Evolutionary conservation across 2,888 invertebrate species (phyloP), one percentile per base, ranked within the genome.

Genomic region (Campoplex nolae): DNA sequence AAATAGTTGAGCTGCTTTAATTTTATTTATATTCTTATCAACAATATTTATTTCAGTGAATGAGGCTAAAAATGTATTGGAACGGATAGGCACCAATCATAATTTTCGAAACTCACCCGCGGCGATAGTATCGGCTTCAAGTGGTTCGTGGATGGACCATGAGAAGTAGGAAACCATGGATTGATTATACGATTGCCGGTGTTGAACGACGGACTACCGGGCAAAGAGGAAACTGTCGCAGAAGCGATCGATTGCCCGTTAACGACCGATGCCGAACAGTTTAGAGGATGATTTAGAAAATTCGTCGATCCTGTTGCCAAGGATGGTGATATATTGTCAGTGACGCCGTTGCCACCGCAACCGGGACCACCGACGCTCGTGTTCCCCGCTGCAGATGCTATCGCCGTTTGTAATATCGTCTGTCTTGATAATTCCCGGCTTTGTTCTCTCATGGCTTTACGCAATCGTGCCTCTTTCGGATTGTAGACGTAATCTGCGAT

Each of bases 401-500:
- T 92, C 88, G 93, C 91, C 82, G 89, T 92, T 84, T 93, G 93
- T 67, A 93, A 89, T 84, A 94, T 92, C 87, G 93, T 93, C 85
- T 93, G 93, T 81, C 94, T 91, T 77, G 94, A 93, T 80, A 93
- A 89, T 89, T 94, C 93, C 51, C 94, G 92, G 76, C 90, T 93
- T 86, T 94, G 94, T 90, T 95, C 95, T 89, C 96, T 95, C 95
- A 96, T 95, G 75, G 96, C 96, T 92, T 96, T 96, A 84, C 96
- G 95, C 92, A 96, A 94, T 85, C 96, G 94, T 70, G 96, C 96
- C 93, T 96, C 96, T 90, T 96, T 96, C 65, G 96, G 96, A 92
- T 96, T 96, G 94, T 96, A 96, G 84, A 96, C 96, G 93, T 96
- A 96, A 94, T 95, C 96, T 96, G 95, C 16, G 94, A 28, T 18